These are phyloP conservation scores for Gnatocerus cornutus DNA, from an alignment of 2,888 invertebrate genomes.

Conservation along the genomic window DNA sequence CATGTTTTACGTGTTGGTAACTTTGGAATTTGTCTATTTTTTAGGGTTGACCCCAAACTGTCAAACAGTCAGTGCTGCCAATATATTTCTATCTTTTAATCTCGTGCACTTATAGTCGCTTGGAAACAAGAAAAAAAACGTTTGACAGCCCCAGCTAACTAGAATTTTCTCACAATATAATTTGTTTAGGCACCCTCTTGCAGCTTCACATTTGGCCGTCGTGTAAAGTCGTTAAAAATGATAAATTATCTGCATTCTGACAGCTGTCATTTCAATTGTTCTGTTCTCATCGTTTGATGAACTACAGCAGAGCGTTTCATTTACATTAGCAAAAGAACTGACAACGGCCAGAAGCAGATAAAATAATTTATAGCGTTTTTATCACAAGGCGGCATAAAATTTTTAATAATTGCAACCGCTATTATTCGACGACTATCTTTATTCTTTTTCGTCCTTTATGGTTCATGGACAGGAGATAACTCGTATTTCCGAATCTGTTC, in stretches of 20 bases:
- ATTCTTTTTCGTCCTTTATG: background rate
- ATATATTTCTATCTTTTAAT: too few relatives aligned
- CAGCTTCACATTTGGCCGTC: constrained; percentile 3
- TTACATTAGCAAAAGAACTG: background rate
- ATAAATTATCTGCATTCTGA: constrained; percentile 11
- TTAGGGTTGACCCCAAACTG: too few relatives aligned
- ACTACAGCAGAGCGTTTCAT: background rate
- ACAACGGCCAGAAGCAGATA: constrained; percentile 10
- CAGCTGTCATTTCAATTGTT: constrained; percentile 21
- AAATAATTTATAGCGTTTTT: constrained; percentile 11
- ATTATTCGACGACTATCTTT: background rate
- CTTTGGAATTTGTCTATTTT: too few relatives aligned
- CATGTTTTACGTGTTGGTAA: too few relatives aligned
- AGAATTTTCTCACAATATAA: too few relatives aligned
- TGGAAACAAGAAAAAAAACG: too few relatives aligned
- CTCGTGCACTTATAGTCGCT: too few relatives aligned
- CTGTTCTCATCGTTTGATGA: constrained; percentile 7
- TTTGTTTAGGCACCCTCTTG: too few relatives aligned
- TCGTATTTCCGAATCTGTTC: background rate
- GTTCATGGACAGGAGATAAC: constrained; percentile 13
- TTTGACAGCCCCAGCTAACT: too few relatives aligned
- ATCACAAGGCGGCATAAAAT: constrained; percentile 8
- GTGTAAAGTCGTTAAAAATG: constrained; percentile 23
- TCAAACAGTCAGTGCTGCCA: too few relatives aligned
- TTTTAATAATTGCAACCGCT: constrained; percentile 8